These are phyloP conservation scores for Eupithecia subumbrata DNA, from an alignment of 2,888 invertebrate genomes.

Conservation along the genomic window DNA sequence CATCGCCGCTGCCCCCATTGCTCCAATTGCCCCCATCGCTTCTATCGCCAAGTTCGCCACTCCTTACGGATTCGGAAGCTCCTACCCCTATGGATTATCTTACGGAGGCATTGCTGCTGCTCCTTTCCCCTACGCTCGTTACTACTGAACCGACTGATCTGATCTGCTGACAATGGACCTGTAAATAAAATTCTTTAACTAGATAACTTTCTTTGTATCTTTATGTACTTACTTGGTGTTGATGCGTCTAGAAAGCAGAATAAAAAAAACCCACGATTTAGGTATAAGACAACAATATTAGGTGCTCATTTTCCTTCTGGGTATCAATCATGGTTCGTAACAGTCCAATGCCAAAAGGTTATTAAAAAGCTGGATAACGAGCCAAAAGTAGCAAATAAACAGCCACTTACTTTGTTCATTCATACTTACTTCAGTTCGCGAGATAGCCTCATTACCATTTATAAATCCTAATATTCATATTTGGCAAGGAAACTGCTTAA, in stretches of 20 bases:
- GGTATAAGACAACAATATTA: neutral
- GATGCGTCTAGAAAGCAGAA: neutral
- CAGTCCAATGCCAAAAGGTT: neutral
- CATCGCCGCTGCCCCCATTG: conserved; percentile 47
- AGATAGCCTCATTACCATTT: conserved; percentile 27
- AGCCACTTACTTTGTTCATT: neutral
- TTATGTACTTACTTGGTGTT: neutral
- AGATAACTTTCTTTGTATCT: neutral
- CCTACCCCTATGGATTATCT: conserved; percentile 35
- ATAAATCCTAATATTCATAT: conserved; percentile 38
- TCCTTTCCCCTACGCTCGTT: conserved; percentile 45
- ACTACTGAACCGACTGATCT: conserved; percentile 43
- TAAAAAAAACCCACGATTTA: neutral
- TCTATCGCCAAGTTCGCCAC: conserved; percentile 40
- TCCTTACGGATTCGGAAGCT: conserved; percentile 36
- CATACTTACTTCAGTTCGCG: conserved; percentile 20
- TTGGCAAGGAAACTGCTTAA: conserved; percentile 42
- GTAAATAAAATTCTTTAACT: conserved; percentile 36
- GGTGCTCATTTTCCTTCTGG: neutral
- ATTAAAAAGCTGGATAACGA: neutral
- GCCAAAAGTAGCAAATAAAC: neutral
- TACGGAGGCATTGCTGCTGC: conserved; percentile 29
- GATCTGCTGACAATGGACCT: conserved; percentile 29
- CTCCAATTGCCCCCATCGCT: conserved; percentile 44
- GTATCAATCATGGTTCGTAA: neutral